A percentile compares a stretch with the other conserved stretches of the same genome.
Evolutionary conservation across 2,113 vertebrate genomes (phyloP).

Genomic region (Dermatemys mawii): DNA sequence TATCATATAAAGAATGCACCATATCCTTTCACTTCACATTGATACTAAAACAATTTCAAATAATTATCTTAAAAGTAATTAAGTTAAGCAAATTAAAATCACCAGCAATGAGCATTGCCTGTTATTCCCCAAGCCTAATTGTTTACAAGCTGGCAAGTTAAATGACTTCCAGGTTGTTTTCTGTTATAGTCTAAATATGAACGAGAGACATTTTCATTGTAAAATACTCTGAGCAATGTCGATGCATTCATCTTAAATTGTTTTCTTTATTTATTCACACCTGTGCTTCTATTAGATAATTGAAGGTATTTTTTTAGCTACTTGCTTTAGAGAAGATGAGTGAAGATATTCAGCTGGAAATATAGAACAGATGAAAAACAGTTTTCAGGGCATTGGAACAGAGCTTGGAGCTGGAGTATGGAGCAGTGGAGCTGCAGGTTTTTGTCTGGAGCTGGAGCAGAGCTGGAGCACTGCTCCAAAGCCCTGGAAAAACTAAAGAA

Average conservation of each 20-base stretch:
- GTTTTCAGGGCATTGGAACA: too few species aligned
- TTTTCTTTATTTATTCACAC: background rate
- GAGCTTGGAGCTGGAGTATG: too few species aligned
- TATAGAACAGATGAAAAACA: background rate
- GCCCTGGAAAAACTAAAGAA: background rate
- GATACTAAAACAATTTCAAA: background rate
- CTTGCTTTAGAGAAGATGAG: background rate
- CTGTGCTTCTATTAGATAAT: background rate
- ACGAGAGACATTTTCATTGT: background rate
- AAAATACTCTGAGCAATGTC: background rate
- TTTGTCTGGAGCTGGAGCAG: too few species aligned
- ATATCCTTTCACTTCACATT: background rate
- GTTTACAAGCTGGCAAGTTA: background rate
- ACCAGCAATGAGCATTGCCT: background rate
- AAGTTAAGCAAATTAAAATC: background rate
- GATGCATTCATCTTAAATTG: background rate
- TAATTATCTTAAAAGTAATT: background rate
- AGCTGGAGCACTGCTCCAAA: too few species aligned
- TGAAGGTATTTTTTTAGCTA: background rate
- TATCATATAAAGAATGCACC: background rate
- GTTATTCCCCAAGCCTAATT: background rate
- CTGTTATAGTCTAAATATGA: background rate
- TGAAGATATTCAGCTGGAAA: background rate
- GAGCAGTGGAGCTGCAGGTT: too few species aligned
- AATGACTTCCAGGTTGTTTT: background rate